Conservation (phyloP, 1,140 invertebrate species). For the Heliconius melpomene region DNA sequence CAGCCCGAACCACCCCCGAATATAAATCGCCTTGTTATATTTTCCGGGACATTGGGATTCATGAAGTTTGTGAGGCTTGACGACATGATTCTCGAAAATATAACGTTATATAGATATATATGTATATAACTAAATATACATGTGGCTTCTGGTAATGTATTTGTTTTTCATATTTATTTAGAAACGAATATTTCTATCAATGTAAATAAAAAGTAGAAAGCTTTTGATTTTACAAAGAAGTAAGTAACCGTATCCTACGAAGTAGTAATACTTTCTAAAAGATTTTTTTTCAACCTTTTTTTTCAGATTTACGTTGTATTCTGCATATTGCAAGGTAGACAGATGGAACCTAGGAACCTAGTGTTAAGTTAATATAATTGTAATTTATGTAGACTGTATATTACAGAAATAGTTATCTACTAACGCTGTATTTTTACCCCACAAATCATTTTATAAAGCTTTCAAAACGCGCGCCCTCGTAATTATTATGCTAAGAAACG, state of each 20-base stretch:
- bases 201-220: not conserved
- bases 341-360: too few relatives aligned
- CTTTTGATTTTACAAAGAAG: too few relatives aligned
- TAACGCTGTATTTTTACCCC: conserved; percentile 20
- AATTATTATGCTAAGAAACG: conserved; percentile 56
- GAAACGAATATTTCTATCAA: not conserved
- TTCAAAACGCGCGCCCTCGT: conserved; percentile 37
- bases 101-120: not conserved
- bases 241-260: too few relatives aligned
- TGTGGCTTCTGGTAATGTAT: not conserved
- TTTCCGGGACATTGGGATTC: conserved; percentile 79
- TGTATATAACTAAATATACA: not conserved
- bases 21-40: conserved; percentile 80
- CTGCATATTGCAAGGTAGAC: too few relatives aligned
- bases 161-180: not conserved
- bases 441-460: conserved; percentile 39
- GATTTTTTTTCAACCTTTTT: too few relatives aligned
- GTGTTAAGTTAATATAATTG: not conserved
- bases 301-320: too few relatives aligned
- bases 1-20: conserved; percentile 66
- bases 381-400: not conserved
- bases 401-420: not conserved
- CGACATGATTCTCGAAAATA: conserved; percentile 53
- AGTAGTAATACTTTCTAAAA: too few relatives aligned
- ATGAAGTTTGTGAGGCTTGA: conserved; percentile 73